Evolutionary conservation across 2,113 vertebrate genomes (phyloP), one percentile per base, ranked within the genome.

Genomic region (Calidris pygmaea): DNA sequence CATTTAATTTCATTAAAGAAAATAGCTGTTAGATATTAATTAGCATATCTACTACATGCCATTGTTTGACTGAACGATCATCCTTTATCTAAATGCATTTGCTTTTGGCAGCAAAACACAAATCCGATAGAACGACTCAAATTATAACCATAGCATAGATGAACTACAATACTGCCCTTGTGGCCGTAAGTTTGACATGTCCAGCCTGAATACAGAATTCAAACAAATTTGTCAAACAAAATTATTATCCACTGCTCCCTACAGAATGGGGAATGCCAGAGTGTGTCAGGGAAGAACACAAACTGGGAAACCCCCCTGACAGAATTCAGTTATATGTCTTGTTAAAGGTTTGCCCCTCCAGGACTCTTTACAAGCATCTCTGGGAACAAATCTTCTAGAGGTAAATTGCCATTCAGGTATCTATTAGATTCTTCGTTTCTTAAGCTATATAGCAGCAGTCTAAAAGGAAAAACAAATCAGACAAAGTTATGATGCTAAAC

Each of bases 21-120:
- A 96, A 97, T 86, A 93, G 79, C 89, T 96, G 71, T 94, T 92
- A 92, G 85, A 85, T 95, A 97, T 94, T 94, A 95, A 95, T 96
- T 96, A 93, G 87, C 85, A 66, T 93, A 94, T 94, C 87, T 95
- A 41, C 89, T 89, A 94, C 77, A 92, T 73, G 85, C 21, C 78
- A 81, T 89, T 96, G 67, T 95, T 95, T 90, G 66, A 93, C 90
- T 94, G 83, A 30, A 65, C 3, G 4, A 77, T 76, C 55, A 83
- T 85, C 47, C 43, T 89, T 96, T 95, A 90, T 85, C 66, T 87
- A 72, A 93, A 84, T 26, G 58, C 53, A 65, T 85, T 96, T 79
- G 73, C 72, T 94, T 93, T 94, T 34, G 85, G 80, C 85, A 95
- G 87, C 68, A 89, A 80, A 95, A 68, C 59, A 90, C 35, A 87